Evolutionary conservation across 1,140 invertebrate genomes (phyloP).

Genomic region (Drosophila elegans): DNA sequence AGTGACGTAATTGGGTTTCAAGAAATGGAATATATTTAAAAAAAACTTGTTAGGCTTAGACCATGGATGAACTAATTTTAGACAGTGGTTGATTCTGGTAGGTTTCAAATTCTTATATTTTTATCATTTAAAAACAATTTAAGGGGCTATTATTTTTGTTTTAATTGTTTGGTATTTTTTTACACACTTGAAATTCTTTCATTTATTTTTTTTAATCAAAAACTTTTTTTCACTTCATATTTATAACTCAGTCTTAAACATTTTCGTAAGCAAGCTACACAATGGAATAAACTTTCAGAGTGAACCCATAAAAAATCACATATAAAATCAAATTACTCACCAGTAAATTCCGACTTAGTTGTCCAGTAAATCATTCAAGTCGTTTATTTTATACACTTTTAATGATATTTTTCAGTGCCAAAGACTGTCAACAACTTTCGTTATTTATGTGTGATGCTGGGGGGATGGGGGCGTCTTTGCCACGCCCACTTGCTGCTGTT

Average conservation of each 20-base stretch:
- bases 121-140: background rate
- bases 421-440: slow-evolving; percentile 66
- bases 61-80: background rate
- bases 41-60: background rate
- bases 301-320: background rate
- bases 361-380: slow-evolving; percentile 63
- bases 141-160: background rate
- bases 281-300: background rate
- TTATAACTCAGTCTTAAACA: too few relatives aligned
- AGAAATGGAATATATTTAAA: background rate
- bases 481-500: slow-evolving; percentile 65
- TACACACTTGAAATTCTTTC: too few relatives aligned
- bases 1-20: slow-evolving; percentile 32
- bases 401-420: slow-evolving; percentile 60
- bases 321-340: slow-evolving; percentile 51
- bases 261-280: too few relatives aligned
- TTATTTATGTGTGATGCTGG: slow-evolving; percentile 65
- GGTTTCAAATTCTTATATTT: too few relatives aligned
- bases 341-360: slow-evolving; percentile 43
- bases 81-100: too few relatives aligned
- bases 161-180: too few relatives aligned
- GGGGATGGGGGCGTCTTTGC: slow-evolving; percentile 13
- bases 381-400: slow-evolving; percentile 73
- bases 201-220: too few relatives aligned
- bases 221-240: too few relatives aligned